A percentile compares a stretch with the other conserved stretches of the same genome.
Evolutionary conservation across 2,113 vertebrate species (phyloP).

Genomic region (Camelus bactrianus): DNA sequence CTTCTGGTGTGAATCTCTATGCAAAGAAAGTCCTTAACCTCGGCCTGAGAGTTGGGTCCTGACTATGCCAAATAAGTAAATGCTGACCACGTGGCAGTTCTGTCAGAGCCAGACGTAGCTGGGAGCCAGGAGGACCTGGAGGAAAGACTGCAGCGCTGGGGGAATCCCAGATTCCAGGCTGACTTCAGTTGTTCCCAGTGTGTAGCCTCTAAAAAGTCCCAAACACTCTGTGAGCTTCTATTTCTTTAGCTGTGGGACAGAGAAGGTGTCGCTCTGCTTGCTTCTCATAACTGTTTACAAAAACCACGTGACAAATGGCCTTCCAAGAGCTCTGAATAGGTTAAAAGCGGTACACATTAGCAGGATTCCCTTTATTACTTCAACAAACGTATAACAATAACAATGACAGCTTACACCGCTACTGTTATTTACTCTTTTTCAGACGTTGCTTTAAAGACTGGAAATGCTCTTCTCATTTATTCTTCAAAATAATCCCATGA

Average conservation of each 20-base stretch:
- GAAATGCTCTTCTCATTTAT: not conserved
- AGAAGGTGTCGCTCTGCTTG: not conserved
- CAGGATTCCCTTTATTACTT: not conserved
- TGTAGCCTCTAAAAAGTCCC: not conserved
- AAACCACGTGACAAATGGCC: not conserved
- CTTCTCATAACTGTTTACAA: not conserved
- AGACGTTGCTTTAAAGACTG: not conserved
- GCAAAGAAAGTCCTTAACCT: not conserved
- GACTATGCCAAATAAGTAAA: not conserved
- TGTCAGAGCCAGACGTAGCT: not conserved
- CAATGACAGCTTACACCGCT: not conserved
- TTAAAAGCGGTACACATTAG: not conserved
- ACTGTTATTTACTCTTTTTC: not conserved
- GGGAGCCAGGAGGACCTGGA: not conserved
- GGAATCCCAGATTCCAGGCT: not conserved
- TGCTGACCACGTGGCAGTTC: not conserved
- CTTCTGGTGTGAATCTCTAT: not conserved
- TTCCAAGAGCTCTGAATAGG: not conserved
- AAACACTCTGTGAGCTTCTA: not conserved
- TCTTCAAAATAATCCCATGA: not conserved
- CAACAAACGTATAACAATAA: not conserved
- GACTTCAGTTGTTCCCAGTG: not conserved
- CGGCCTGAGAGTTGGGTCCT: not conserved
- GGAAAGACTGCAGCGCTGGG: not conserved
- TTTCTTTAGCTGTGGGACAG: not conserved